phyloP scores from a whole-genome alignment of 2,113 vertebrate species.

The Stictonetta naevosa region DNA sequence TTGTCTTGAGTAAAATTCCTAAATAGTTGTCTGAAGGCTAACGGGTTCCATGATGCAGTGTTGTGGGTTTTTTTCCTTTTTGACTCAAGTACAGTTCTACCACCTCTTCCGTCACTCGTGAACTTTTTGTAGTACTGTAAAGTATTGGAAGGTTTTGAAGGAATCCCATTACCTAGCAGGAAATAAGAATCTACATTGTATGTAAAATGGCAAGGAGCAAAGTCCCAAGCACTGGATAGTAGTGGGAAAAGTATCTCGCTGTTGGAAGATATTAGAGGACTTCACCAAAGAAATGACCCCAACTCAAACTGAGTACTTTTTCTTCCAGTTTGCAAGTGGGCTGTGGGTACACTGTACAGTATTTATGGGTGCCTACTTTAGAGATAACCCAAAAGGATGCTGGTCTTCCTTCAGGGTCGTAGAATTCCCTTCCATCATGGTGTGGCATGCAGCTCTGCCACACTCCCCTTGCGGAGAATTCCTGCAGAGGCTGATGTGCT shows the following conservation, averaged over 20 bases:
- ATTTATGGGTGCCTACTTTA: neutral
- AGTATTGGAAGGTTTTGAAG: neutral
- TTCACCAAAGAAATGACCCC: neutral
- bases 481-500: neutral
- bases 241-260: neutral
- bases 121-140: neutral
- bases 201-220: neutral
- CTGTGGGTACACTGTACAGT: neutral
- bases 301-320: neutral
- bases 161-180: neutral
- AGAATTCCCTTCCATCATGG: neutral
- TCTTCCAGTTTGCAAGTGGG: neutral
- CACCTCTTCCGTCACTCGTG: neutral
- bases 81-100: neutral
- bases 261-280: neutral
- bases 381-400: neutral
- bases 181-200: neutral
- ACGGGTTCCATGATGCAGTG: neutral
- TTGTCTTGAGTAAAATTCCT: neutral
- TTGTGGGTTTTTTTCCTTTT: neutral
- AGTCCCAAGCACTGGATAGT: neutral
- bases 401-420: neutral
- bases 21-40: neutral
- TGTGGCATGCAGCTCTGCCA: fast-evolving
- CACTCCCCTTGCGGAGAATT: neutral